These are phyloP conservation scores for Meandrina meandrites DNA, from an alignment of 92 coral and sea anemone genomes.

Conservation along the genomic window DNA sequence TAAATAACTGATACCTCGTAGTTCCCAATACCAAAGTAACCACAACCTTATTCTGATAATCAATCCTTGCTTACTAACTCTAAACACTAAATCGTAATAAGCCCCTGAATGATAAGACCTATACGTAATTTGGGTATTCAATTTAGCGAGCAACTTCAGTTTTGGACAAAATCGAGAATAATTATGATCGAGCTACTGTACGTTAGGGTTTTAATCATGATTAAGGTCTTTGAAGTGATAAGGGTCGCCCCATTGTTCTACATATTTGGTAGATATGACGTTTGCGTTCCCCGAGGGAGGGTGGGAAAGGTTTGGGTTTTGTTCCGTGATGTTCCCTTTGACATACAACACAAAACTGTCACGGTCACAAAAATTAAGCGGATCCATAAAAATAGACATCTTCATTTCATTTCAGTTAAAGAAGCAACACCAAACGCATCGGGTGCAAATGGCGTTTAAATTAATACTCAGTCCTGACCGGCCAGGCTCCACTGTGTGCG, in stretches of 20 bases:
- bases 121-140: not conserved
- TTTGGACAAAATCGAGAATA: not conserved
- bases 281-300: not conserved
- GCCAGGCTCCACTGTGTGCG: not conserved
- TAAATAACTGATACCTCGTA: not conserved
- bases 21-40: not conserved
- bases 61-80: not conserved
- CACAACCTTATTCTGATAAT: not conserved
- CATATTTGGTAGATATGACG: too few relatives aligned
- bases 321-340: not conserved
- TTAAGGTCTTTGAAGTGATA: not conserved
- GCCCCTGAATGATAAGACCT: not conserved
- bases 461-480: conserved; percentile 8
- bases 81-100: not conserved
- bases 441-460: conserved; percentile 19
- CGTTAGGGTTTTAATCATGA: not conserved
- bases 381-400: conserved; percentile 30
- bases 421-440: conserved; percentile 19
- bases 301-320: not conserved
- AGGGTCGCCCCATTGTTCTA: too few relatives aligned
- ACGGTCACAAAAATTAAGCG: not conserved
- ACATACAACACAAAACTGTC: not conserved
- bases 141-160: not conserved
- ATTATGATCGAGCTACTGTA: not conserved
- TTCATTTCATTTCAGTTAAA: conserved; percentile 26